These are phyloP conservation scores for Callopanchax toddi DNA, from an alignment of 2,113 vertebrate species.

Conservation along the genomic window DNA sequence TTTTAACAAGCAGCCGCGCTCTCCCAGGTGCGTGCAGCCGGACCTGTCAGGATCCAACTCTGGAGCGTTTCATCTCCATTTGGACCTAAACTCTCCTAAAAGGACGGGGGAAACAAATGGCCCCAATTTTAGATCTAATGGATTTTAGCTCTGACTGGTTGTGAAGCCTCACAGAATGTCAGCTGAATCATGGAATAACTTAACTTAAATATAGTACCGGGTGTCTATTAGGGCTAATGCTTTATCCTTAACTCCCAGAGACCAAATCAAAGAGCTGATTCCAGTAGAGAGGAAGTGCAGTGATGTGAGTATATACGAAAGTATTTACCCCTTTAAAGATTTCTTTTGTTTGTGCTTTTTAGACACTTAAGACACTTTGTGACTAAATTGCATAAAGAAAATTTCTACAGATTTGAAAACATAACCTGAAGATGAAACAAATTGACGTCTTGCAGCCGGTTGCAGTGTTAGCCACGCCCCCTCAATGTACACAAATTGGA, in stretches of 20 bases:
- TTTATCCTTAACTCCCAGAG: constrained; percentile 23
- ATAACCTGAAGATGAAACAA: too few species aligned
- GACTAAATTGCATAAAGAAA: too few species aligned
- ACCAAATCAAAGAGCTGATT: constrained; percentile 5
- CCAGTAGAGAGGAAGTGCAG: too few species aligned
- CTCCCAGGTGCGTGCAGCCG: constrained; percentile 42
- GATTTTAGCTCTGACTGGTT: constrained; percentile 33
- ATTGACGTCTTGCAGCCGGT: too few species aligned
- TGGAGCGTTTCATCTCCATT: constrained; percentile 64
- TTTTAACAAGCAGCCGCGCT: constrained; percentile 58
- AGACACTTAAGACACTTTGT: too few species aligned
- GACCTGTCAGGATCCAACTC: constrained; percentile 35
- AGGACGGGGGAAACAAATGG: constrained; percentile 53
- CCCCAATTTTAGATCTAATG: constrained; percentile 49
- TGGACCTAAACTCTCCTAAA: constrained; percentile 33
- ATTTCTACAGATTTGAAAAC: too few species aligned
- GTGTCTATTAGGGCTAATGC: constrained; percentile 15
- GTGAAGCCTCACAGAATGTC: constrained; percentile 29
- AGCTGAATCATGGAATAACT: constrained; percentile 40
- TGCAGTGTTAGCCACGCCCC: too few species aligned
- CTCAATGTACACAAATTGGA: too few species aligned
- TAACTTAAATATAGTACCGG: not conserved
- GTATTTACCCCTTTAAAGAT: too few species aligned
- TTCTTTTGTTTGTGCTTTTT: too few species aligned
- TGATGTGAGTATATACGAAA: too few species aligned